Base-by-base conservation (phyloP, 35 echinoderm and acorn worm genomes). In the Amphiura filiformis region DNA sequence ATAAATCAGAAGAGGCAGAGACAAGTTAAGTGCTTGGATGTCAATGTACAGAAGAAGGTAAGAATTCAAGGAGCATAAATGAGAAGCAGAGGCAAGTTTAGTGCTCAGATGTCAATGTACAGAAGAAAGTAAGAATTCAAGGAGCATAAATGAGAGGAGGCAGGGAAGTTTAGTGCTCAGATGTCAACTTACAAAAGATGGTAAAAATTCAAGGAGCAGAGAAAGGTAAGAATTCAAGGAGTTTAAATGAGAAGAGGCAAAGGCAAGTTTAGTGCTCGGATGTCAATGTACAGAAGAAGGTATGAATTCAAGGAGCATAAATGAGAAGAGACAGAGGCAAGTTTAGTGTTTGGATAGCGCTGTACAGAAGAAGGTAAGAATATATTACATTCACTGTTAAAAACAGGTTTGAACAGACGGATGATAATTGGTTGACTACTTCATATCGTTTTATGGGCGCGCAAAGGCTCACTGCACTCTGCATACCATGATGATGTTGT, bases 251-350 rank as follows among this genome's bases (percentile, higher is more conserved):
- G 39, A 52, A 0, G 14, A 32, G 13, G 38, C 61, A 34, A 39
- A 32, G 37, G 88, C 84, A 37, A 82, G 78, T 40, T 31, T 94
- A 32, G 93, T 94, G 0, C 81, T 89, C 13, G 83, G 87, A 44
- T 82, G 76, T 26, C 57, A 42, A 39, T 86, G 41, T 17, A 47
- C 41, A 4, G 41, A 47, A 9, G 5, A 47, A 47, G 41, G 41
- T 47, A 76, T 28, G 37, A 28, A 52, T 95, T 84, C 37, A 42
- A 80, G 80, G 31, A 80, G 39, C 52, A 65, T 20, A 76, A 85
- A 56, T 38, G 57, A 34, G 39, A 52, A 0, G 14, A 32, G 13
- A 34, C 61, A 34, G 42, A 32, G 37, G 88, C 84, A 37, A 82
- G 78, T 40, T 31, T 94, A 32, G 93, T 94, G 0, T 75, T 89